phyloP scores from a whole-genome alignment of 2,888 invertebrate genomes.

The Aphidius colemani region DNA sequence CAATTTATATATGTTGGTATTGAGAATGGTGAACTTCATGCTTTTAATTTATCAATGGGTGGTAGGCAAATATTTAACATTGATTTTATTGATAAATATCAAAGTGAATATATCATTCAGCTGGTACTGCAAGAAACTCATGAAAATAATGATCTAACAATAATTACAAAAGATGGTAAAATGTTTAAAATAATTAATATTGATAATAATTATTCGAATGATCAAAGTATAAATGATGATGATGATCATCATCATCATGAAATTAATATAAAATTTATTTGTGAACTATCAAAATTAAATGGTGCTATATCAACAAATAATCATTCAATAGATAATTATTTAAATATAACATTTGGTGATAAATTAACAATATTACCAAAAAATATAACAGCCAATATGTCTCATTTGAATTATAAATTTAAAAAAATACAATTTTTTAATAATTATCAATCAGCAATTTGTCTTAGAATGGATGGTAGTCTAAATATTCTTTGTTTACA shows the following conservation, averaged over 20 bases:
- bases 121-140: slow-evolving; percentile 36
- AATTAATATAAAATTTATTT: background rate
- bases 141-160: slow-evolving; percentile 32
- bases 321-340: slow-evolving; percentile 26
- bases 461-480: slow-evolving; percentile 42
- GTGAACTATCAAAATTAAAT: too few relatives aligned
- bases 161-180: slow-evolving; percentile 41
- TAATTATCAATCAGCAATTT: slow-evolving; percentile 44
- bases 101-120: slow-evolving; percentile 26
- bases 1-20: slow-evolving; percentile 47
- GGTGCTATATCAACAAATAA: background rate
- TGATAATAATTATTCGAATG: slow-evolving; percentile 27
- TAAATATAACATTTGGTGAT: slow-evolving; percentile 40
- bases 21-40: slow-evolving; percentile 44
- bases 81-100: slow-evolving; percentile 7
- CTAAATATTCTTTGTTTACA: slow-evolving; percentile 44
- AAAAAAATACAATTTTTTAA: slow-evolving; percentile 43
- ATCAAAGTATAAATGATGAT: slow-evolving; percentile 10
- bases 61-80: slow-evolving; percentile 36
- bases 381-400: background rate
- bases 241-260: slow-evolving; percentile 1
- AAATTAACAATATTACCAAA: slow-evolving; percentile 42
- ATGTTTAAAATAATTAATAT: slow-evolving; percentile 27
- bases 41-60: slow-evolving; percentile 44
- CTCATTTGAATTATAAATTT: slow-evolving; percentile 27